Evolutionary conservation across 30 jellyfish, hydroid and myxozoan species (phyloP).

Genomic region (Turritopsis rubra): DNA sequence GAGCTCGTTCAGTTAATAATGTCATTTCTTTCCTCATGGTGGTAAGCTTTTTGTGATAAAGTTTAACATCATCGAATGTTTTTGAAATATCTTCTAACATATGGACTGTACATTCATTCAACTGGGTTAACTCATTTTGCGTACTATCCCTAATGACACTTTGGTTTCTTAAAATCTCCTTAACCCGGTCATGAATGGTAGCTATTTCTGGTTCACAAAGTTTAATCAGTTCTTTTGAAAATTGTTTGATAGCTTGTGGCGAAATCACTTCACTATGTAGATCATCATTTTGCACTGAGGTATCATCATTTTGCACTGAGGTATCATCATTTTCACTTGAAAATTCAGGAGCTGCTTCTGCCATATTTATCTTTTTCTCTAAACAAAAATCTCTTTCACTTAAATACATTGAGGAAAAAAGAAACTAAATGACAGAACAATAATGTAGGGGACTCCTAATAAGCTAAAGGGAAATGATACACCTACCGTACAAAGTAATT

Average conservation of each 20-base stretch:
- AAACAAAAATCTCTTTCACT: background rate
- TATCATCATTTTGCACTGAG: background rate
- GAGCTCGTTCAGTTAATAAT: constrained; percentile 5
- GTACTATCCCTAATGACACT: constrained; percentile 28
- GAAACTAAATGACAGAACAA: no score
- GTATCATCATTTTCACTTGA: background rate
- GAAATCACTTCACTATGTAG: background rate
- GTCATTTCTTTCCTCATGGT: constrained; percentile 31
- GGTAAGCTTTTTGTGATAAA: constrained; percentile 25
- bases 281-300: background rate
- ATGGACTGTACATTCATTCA: constrained; percentile 13
- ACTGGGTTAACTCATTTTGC: constrained; percentile 35
- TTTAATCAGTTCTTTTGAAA: constrained; percentile 16
- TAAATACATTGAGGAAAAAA: no score
- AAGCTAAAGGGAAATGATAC: no score
- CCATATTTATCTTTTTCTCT: background rate
- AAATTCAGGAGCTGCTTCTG: background rate
- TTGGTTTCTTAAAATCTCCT: constrained; percentile 32
- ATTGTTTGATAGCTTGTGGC: constrained; percentile 3
- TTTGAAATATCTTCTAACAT: constrained; percentile 27
- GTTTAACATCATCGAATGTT: constrained; percentile 31
- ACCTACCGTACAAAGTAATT: no score
- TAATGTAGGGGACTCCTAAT: no score
- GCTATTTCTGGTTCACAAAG: constrained; percentile 22
- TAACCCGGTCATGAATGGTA: background rate